Evolutionary conservation across 2,888 invertebrate species (phyloP), one percentile per base, ranked within the genome.

Genomic region (Frankliniella intonsa): DNA sequence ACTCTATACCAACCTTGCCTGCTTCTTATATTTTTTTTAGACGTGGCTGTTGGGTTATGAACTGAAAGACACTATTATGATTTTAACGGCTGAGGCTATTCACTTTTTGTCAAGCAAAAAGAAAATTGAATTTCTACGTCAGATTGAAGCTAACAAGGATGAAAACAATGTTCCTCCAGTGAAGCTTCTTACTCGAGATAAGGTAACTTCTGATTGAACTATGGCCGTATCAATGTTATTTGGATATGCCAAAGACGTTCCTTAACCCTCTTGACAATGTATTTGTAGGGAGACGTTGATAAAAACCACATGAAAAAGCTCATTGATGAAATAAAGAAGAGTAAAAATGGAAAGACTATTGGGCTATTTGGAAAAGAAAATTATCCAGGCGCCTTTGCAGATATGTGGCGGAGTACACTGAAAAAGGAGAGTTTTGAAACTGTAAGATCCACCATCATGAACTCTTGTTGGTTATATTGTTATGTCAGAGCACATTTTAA

Each of bases 11-110:
- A 69, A 69, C n/a, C 27, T 27, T 50, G 17, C 81, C 50, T 27
- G 25, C 69, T 80, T 55, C 17, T 79, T 49, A 81, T 81, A 27
- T 79, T 65, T 65, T 27, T 27, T 80, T 81, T 84, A 88, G 95
- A 95, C 95, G 82, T 99, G 99, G 99, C 91, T 99, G 82, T 93
- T 99, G 87, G 97, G 97, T 81, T 98, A 99, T 88, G 99, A 99
- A 88, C 90, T 99, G 81, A 95, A 97, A 0, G 99, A 99, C 87
- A 98, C 98, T 0, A 93, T 99, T 82, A 95, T 97, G 90, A 93
- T 99, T 11, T 91, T 99, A 84, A 94, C 96, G 76, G 94, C 96
- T 85, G 92, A 94, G 80, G 92, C 92, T 69, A 94, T 98, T 84
- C 93, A 94, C 87, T 96, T 99, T 86, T 90, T 99, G 83, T 96